These are phyloP conservation scores for Cyprinodon diabolis DNA, from an alignment of 2,797 vertebrate species.

Conservation along the genomic window DNA sequence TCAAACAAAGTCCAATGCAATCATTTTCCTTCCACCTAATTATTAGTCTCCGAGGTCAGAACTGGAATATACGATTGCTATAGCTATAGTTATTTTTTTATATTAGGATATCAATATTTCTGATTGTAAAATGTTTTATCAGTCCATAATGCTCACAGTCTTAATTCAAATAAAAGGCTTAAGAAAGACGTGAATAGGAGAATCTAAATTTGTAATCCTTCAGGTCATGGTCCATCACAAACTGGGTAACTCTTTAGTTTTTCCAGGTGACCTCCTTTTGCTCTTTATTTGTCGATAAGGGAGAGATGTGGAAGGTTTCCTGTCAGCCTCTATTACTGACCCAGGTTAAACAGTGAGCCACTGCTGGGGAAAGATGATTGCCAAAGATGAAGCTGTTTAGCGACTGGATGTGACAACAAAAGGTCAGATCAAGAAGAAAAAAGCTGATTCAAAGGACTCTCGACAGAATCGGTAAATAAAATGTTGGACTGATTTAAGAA, in stretches of 20 bases:
- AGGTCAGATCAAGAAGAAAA: background rate
- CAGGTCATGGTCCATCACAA: background rate
- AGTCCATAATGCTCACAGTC: too few relatives aligned
- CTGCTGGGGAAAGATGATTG: constrained; percentile 5
- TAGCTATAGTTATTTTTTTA: background rate
- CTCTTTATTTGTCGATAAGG: constrained; percentile 1
- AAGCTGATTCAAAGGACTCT: background rate
- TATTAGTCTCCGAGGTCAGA: background rate
- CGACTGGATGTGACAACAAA: background rate
- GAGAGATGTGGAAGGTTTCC: background rate
- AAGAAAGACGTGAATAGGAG: background rate
- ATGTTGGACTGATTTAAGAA: background rate
- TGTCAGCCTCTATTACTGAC: background rate
- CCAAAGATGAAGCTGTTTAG: background rate
- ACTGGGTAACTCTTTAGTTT: background rate
- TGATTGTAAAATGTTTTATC: background rate
- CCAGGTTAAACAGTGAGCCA: background rate
- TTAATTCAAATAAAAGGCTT: background rate
- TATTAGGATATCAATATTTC: background rate
- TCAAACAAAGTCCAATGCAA: background rate
- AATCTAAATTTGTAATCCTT: background rate
- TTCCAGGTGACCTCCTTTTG: background rate
- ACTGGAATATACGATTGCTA: background rate
- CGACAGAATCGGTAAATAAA: background rate
- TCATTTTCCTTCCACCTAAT: background rate